Conservation (phyloP, 53 echinoderm and acorn worm genomes). For the Arbacia lixula region DNA sequence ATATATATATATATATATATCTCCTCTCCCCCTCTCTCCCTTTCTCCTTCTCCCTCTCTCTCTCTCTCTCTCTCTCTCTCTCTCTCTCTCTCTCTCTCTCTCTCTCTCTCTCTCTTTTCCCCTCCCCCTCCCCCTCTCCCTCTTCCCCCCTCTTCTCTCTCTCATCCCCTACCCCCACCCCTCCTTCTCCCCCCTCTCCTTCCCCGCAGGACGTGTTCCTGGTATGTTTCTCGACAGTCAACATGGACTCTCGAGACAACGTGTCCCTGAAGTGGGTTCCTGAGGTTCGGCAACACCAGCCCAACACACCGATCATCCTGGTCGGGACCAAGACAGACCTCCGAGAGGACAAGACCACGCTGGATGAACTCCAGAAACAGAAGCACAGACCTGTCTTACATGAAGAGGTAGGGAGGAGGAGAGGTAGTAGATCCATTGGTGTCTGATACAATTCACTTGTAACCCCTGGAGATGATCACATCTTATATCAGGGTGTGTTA, state of each 20-base stretch:
- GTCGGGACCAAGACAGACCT: constrained; percentile 51
- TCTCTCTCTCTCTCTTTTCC: not conserved
- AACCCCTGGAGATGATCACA: too few species aligned
- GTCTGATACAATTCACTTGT: too few species aligned
- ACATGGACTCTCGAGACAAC: constrained; percentile 53
- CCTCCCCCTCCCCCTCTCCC: not conserved
- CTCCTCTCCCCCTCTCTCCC: not conserved
- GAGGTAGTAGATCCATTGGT: too few species aligned
- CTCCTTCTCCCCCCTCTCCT: not conserved
- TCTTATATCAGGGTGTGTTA: too few species aligned
- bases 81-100: not conserved
- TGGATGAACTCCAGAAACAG: constrained; percentile 36
- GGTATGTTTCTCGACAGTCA: constrained; percentile 47
- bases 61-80: not conserved
- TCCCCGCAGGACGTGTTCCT: constrained; percentile 27
- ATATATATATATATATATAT: too few species aligned
- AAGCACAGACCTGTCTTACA: constrained; percentile 33
- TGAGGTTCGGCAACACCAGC: constrained; percentile 42
- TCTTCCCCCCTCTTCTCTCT: not conserved
- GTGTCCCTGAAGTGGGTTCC: constrained; percentile 49
- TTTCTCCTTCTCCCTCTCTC: not conserved
- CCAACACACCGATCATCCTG: constrained; percentile 49
- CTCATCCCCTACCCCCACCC: not conserved
- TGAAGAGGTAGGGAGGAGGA: constrained; percentile 48
- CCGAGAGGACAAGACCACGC: constrained; percentile 28